Percentiles rank a stretch among this genome's conserved stretches.
Evolutionary conservation across 2,113 vertebrate species (phyloP).

Genomic region (Lophura nycthemera): DNA sequence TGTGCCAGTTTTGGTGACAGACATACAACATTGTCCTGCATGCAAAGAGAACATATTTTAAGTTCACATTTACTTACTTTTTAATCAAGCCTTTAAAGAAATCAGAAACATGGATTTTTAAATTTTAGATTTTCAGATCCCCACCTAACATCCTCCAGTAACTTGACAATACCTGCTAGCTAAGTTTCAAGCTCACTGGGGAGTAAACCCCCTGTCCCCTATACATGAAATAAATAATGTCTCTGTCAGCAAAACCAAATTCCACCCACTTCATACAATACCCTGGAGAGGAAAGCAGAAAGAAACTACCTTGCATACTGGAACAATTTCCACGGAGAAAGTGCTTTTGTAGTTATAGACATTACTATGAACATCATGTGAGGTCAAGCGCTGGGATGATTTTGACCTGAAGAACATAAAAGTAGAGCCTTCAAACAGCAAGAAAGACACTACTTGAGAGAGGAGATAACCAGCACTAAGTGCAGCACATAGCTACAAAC

Average conservation of each 20-base stretch:
- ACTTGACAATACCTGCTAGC: not conserved
- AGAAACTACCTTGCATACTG: conserved; percentile 91
- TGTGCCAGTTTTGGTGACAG: conserved; percentile 93
- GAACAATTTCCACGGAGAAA: conserved; percentile 96
- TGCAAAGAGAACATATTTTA: not conserved
- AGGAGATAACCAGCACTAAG: not conserved
- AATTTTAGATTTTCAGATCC: accelerated
- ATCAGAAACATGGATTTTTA: not conserved
- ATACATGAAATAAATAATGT: not conserved
- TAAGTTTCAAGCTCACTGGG: accelerated
- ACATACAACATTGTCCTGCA: conserved; percentile 95
- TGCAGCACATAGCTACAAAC: accelerated
- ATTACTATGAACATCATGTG: conserved; percentile 95
- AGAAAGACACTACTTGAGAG: not conserved
- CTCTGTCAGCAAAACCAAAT: not conserved
- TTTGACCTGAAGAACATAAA: conserved; percentile 83
- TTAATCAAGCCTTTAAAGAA: not conserved
- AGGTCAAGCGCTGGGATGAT: conserved; percentile 93
- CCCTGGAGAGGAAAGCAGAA: not conserved
- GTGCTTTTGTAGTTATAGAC: conserved; percentile 98
- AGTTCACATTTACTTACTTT: not conserved
- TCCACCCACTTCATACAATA: not conserved
- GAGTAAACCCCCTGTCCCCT: accelerated
- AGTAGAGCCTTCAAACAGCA: not conserved
- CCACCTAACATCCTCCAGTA: not conserved